phyloP scores from a whole-genome alignment of 2,113 vertebrate genomes.

The Tyto alba region DNA sequence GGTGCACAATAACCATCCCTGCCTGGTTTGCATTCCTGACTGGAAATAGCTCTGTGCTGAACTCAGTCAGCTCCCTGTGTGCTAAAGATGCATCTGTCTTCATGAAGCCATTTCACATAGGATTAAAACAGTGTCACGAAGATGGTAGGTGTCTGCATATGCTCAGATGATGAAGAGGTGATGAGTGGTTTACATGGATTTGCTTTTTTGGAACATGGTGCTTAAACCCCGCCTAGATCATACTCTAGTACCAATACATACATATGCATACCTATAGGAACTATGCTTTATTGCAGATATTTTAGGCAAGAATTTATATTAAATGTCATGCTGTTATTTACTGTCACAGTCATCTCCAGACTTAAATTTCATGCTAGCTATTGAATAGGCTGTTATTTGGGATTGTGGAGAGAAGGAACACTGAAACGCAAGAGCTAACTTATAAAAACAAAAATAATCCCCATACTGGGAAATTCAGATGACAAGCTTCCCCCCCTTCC shows the following conservation, averaged over 20 bases:
- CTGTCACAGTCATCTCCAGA: neutral
- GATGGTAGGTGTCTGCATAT: slow-evolving; percentile 3
- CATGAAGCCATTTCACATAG: neutral
- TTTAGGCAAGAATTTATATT: slow-evolving; percentile 8
- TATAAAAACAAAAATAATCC: neutral
- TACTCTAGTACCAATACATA: neutral
- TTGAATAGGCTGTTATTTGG: neutral
- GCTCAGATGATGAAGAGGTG: slow-evolving; percentile 1
- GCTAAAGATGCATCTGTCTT: neutral
- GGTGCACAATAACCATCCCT: neutral
- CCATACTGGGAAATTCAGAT: neutral
- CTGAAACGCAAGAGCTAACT: neutral
- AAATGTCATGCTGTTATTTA: slow-evolving; percentile 14
- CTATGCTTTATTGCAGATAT: neutral
- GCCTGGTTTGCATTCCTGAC: neutral
- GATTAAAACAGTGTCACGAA: neutral
- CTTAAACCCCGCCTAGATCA: neutral
- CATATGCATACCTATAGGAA: neutral
- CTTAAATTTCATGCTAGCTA: neutral
- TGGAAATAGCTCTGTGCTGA: neutral
- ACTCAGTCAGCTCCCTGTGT: neutral
- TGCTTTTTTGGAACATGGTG: neutral
- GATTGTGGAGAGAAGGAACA: neutral
- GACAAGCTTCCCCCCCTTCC: neutral
- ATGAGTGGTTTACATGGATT: neutral